A percentile compares a stretch with the other conserved stretches of the same genome.
phyloP scores from a whole-genome alignment of 2,797 vertebrate genomes.

The Cirrhinus mrigala region DNA sequence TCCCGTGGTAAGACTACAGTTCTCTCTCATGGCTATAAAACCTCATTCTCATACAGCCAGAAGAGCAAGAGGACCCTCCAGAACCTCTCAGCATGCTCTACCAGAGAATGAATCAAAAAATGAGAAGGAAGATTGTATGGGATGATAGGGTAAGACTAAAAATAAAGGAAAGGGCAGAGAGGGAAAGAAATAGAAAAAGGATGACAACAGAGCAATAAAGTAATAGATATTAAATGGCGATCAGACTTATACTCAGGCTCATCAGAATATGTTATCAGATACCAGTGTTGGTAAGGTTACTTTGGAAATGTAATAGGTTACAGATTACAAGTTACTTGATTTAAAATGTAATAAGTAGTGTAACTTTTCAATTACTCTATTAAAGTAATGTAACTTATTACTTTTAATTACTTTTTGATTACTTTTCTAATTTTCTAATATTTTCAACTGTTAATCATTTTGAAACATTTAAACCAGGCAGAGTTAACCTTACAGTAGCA shows the following conservation, averaged over 20 bases:
- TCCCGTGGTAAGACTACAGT: background rate
- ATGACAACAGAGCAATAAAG: constrained; percentile 23
- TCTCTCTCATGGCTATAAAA: background rate
- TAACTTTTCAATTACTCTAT: too few species aligned
- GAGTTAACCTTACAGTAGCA: too few species aligned
- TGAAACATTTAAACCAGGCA: too few species aligned
- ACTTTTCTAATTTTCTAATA: too few species aligned
- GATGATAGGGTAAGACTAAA: background rate
- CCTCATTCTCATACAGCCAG: background rate
- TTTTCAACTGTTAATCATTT: too few species aligned
- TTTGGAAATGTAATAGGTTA: too few species aligned
- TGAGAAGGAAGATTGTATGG: background rate
- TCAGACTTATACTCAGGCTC: background rate
- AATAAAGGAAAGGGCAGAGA: constrained; percentile 27
- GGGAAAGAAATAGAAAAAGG: constrained; percentile 33
- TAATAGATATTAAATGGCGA: constrained; percentile 14
- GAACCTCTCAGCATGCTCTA: background rate
- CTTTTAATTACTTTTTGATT: too few species aligned
- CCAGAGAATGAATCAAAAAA: background rate
- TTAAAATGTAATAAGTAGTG: too few species aligned
- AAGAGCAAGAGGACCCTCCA: background rate
- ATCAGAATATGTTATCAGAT: background rate
- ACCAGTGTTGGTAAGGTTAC: too few species aligned
- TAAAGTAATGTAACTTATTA: too few species aligned
- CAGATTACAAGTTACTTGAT: too few species aligned